These are phyloP conservation scores for Hypanus sabinus DNA, from an alignment of 2,113 vertebrate genomes.

Conservation along the genomic window DNA sequence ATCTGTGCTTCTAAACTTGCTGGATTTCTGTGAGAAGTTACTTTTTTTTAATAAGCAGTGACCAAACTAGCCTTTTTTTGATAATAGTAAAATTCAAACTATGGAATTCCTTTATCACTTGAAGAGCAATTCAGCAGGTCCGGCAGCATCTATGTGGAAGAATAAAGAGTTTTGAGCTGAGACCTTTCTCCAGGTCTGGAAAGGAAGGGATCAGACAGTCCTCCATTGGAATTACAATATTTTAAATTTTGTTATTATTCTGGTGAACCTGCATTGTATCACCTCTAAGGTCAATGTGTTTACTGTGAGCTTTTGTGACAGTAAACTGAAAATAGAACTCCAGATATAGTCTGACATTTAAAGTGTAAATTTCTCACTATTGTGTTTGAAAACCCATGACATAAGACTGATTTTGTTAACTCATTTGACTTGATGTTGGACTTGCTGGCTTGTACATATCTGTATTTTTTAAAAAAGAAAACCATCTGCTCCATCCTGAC, in stretches of 20 bases:
- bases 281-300: no score
- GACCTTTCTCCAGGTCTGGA: no score
- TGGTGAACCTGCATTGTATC: neutral
- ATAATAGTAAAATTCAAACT: no score
- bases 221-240: neutral
- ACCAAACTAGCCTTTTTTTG: no score
- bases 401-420: neutral
- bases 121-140: neutral
- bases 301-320: no score
- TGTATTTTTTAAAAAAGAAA: neutral
- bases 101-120: neutral
- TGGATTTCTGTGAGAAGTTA: no score
- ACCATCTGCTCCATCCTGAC: neutral
- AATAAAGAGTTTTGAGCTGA: no score
- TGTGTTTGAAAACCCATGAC: neutral
- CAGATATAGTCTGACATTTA: neutral
- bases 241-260: neutral
- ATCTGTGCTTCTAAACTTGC: no score
- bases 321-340: no score
- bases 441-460: neutral
- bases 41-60: no score
- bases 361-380: neutral
- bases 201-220: no score
- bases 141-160: no score
- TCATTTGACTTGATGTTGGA: neutral